These are phyloP conservation scores for Trissonchulus sp. DNA, from an alignment of 2,888 invertebrate genomes.

Conservation along the genomic window DNA sequence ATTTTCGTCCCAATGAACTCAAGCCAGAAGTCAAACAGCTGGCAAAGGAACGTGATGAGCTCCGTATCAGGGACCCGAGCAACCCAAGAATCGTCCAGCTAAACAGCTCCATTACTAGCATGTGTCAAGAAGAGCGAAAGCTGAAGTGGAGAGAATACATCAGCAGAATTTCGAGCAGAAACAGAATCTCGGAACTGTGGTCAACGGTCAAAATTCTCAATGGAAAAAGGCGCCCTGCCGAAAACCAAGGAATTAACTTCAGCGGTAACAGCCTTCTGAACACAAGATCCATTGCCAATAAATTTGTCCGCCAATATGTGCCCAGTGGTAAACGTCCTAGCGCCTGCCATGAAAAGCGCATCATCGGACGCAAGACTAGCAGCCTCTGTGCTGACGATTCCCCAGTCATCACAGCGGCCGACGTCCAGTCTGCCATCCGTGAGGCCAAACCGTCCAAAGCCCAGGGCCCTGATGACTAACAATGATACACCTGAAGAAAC, in stretches of 20 bases:
- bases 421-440: too few relatives aligned
- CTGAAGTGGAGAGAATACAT: not conserved
- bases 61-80: not conserved
- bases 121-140: not conserved
- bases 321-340: too few relatives aligned
- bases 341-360: too few relatives aligned
- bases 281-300: not conserved
- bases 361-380: too few relatives aligned
- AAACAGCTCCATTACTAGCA: not conserved
- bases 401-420: too few relatives aligned
- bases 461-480: conserved; percentile 11
- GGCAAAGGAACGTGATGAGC: not conserved
- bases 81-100: not conserved
- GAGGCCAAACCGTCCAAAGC: not conserved
- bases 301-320: too few relatives aligned
- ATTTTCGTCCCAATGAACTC: too few relatives aligned
- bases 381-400: too few relatives aligned
- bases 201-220: not conserved
- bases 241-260: not conserved
- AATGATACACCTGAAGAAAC: conserved; percentile 1
- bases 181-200: too few relatives aligned
- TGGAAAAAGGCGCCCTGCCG: not conserved
- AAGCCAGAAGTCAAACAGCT: not conserved
- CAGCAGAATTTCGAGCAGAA: not conserved
- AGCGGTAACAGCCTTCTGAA: not conserved